Percentiles rank a stretch among this genome's conserved stretches.
Evolutionary conservation across 2,888 invertebrate species (phyloP).

Genomic region (Ochropleura leucogaster): DNA sequence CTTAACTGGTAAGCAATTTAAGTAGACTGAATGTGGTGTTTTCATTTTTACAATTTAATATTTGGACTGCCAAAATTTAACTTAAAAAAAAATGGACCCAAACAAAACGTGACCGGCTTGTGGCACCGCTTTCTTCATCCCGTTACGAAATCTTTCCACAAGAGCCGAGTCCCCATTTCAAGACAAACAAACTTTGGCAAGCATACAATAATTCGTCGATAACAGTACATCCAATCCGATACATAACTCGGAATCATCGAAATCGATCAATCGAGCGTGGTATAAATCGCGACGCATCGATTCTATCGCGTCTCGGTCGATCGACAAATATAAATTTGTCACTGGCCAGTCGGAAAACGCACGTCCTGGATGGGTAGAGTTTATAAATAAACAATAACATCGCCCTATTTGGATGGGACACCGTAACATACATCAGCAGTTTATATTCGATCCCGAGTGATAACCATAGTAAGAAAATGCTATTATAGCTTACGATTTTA

Average conservation of each 20-base stretch:
- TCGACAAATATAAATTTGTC: slow-evolving; percentile 90
- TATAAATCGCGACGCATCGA: slow-evolving; percentile 88
- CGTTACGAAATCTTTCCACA: slow-evolving; percentile 37
- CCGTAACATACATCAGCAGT: slow-evolving; percentile 84
- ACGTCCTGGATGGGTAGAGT: slow-evolving; percentile 75
- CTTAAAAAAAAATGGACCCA: slow-evolving; percentile 11
- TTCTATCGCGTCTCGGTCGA: slow-evolving; percentile 86
- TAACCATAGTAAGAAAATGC: slow-evolving; percentile 72
- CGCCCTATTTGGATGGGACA: slow-evolving; percentile 81
- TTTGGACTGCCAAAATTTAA: slow-evolving; percentile 1
- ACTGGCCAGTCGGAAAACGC: slow-evolving; percentile 85
- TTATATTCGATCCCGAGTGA: slow-evolving; percentile 81
- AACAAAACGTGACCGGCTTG: slow-evolving; percentile 23
- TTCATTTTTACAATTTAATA: background rate
- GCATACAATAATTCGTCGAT: slow-evolving; percentile 75
- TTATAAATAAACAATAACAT: slow-evolving; percentile 90
- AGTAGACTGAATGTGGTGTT: slow-evolving; percentile 16
- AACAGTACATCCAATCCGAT: slow-evolving; percentile 75
- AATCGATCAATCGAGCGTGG: slow-evolving; percentile 86
- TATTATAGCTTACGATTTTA: slow-evolving; percentile 71
- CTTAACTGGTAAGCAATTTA: slow-evolving; percentile 30
- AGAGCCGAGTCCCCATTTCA: slow-evolving; percentile 59
- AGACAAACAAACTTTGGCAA: slow-evolving; percentile 69
- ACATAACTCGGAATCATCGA: slow-evolving; percentile 84
- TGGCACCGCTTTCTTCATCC: slow-evolving; percentile 36